Conservation (phyloP, 1,140 invertebrate genomes). For the Meloidogyne floridensis region DNA sequence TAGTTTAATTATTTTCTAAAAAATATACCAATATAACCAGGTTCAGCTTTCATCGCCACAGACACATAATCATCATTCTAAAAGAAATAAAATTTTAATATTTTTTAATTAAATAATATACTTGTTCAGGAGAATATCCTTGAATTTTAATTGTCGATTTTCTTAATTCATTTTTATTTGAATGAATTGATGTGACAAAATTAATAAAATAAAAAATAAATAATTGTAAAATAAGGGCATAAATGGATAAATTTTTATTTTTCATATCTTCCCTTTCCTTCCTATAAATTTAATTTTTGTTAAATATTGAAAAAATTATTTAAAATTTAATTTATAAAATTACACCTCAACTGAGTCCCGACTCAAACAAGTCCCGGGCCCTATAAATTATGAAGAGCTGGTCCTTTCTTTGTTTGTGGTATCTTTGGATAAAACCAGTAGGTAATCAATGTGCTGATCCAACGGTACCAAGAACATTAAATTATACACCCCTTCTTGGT, state of each 20-base stretch:
- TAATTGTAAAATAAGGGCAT: neutral
- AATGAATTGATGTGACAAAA: neutral
- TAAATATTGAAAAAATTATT: neutral
- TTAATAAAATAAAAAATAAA: neutral
- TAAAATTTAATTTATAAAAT: too few species aligned
- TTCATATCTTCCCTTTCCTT: too few species aligned
- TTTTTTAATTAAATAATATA: neutral
- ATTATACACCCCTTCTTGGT: too few species aligned
- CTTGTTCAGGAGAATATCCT: slow-evolving; percentile 6
- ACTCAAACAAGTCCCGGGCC: too few species aligned
- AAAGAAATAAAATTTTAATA: neutral
- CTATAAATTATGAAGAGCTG: too few species aligned
- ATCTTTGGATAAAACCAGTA: too few species aligned
- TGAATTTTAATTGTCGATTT: slow-evolving; percentile 6
- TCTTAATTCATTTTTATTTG: neutral
- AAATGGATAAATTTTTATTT: neutral
- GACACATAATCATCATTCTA: slow-evolving; percentile 54
- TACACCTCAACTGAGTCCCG: too few species aligned
- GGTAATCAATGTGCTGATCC: too few species aligned
- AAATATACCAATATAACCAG: slow-evolving; percentile 60
- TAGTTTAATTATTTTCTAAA: neutral
- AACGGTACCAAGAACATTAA: too few species aligned
- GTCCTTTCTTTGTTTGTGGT: too few species aligned
- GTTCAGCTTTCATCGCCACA: slow-evolving; percentile 53
- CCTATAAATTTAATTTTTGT: neutral